Conservation (phyloP, 2,113 vertebrate genomes). For the Eira barbara region DNA sequence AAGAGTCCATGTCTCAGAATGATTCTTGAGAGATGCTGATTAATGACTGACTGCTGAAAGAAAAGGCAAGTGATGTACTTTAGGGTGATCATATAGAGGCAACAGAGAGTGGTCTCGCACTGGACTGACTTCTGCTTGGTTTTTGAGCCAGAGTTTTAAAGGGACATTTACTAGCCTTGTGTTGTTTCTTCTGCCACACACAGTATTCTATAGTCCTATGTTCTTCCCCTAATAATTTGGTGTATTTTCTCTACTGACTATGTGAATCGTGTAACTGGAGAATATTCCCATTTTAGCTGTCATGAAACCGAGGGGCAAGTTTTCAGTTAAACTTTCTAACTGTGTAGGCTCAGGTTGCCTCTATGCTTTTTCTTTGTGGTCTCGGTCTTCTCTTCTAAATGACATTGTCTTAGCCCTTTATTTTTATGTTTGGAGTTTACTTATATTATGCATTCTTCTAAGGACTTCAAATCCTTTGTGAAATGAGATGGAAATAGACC, state of each 20-base stretch:
- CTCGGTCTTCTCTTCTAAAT: not conserved
- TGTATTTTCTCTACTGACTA: not conserved
- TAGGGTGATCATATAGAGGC: not conserved
- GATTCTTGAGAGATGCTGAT: not conserved
- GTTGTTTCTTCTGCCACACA: not conserved
- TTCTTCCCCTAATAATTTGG: not conserved
- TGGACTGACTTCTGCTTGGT: not conserved
- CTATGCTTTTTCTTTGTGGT: not conserved
- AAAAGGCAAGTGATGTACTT: not conserved
- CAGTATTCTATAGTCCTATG: not conserved
- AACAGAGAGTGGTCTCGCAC: not conserved
- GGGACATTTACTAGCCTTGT: not conserved
- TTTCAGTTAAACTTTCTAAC: not conserved
- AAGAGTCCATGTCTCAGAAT: not conserved
- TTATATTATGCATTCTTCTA: not conserved
- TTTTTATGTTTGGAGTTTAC: not conserved
- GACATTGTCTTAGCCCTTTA: not conserved
- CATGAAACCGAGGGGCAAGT: not conserved
- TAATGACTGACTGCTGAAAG: not conserved
- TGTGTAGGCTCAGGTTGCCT: not conserved
- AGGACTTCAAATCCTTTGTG: not conserved
- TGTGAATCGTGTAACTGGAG: not conserved
- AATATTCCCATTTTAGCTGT: not conserved
- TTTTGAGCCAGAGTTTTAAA: slow-evolving; percentile 3
- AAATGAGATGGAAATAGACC: not conserved